Evolutionary conservation across 2,888 invertebrate genomes (phyloP), one percentile per base, ranked within the genome.

Genomic region (Kryphioiulus occultus): DNA sequence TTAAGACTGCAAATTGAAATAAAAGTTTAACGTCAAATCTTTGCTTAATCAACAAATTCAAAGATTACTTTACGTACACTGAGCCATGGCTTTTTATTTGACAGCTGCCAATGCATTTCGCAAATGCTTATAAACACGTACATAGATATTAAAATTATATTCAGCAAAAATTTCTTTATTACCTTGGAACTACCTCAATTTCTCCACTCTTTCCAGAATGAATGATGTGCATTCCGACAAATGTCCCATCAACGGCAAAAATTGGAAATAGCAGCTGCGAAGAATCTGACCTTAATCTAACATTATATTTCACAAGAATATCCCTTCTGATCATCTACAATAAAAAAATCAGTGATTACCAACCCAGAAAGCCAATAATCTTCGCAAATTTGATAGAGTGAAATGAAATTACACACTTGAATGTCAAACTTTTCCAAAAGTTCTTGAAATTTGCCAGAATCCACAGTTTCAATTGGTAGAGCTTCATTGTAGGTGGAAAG

Each of bases 271-370:
- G 15, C 17, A 86, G 12, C 19, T 30, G 26, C 2, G 59, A 19
- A 10, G 19, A 15, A 68, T 86, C 91, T 17, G 30, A 59, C 19
- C 1, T 10, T 2, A 86, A 0, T 30, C 86, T 42, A 30, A 22
- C 78, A 17, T 32, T 78, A 86, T 86, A 86, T 78, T 78, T 86
- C 22, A 78, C 78, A 26, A 86, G 42, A 47, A 78, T 68, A 22
- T 35, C 78, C 2, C 19, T 59, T 30, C 22, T 19, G 12, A 86
- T 4, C 42, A 35, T 22, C 59, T 86, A 35, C 10, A 85, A 26
- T 22, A 82, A 12, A 22, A 3, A 68, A 22, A 22, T 47, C n/a
- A 32, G 15, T 82, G n/a, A n/a, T n/a, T n/a, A n/a, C n/a, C n/a
- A n/a, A n/a, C n/a, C n/a, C n/a, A n/a, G n/a, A 82, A 82, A 3